Percentiles rank a stretch among this genome's conserved stretches.
Evolutionary conservation across 2,888 invertebrate genomes (phyloP).

Genomic region (Dasypolia templi): DNA sequence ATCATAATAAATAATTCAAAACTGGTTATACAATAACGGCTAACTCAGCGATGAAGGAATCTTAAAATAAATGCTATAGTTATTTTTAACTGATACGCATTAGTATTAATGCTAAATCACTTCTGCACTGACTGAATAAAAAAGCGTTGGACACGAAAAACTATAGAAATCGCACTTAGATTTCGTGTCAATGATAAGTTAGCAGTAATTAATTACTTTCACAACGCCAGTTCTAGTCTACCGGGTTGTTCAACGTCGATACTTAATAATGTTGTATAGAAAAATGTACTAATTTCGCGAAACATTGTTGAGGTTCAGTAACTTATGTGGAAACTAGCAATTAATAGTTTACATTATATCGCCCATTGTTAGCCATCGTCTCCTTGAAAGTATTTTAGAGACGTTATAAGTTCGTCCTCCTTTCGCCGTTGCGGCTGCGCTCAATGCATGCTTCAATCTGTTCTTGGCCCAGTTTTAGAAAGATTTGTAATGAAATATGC

Average conservation of each 20-base stretch:
- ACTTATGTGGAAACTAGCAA: conserved; percentile 30
- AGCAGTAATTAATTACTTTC: conserved; percentile 62
- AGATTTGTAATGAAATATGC: conserved; percentile 60
- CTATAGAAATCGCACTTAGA: conserved; percentile 48
- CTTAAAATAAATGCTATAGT: not conserved
- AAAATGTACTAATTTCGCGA: conserved; percentile 29
- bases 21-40: conserved; percentile 45
- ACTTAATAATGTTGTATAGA: conserved; percentile 35
- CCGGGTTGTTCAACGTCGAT: conserved; percentile 49
- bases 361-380: conserved; percentile 44
- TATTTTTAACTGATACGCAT: conserved; percentile 2
- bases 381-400: conserved; percentile 64
- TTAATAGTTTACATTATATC: conserved; percentile 49
- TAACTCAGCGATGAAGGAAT: conserved; percentile 16
- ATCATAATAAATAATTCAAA: conserved; percentile 44
- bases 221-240: conserved; percentile 48
- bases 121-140: conserved; percentile 10
- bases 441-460: conserved; percentile 69
- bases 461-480: conserved; percentile 76
- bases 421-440: conserved; percentile 67
- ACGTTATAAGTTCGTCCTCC: conserved; percentile 67
- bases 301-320: conserved; percentile 29
- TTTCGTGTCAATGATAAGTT: conserved; percentile 58
- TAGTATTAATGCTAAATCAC: conserved; percentile 3
- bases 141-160: conserved; percentile 47